A percentile compares a stretch with the other conserved stretches of the same genome.
Evolutionary conservation across 2,797 vertebrate species (phyloP).

Genomic region (Agapornis canus): DNA sequence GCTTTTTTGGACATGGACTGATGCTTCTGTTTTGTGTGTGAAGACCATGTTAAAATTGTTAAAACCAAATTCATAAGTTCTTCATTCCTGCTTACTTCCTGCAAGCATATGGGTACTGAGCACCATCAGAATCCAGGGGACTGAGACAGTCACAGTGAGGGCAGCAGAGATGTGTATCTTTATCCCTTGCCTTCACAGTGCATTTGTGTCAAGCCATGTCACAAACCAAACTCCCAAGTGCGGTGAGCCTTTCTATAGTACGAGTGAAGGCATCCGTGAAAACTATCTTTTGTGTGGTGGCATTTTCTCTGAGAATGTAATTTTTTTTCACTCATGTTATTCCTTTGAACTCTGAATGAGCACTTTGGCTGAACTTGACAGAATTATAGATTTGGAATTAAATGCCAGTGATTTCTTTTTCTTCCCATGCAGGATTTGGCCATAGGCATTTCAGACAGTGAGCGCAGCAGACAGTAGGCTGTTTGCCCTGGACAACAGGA

Average conservation of each 20-base stretch:
- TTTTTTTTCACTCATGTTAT: constrained; percentile 68
- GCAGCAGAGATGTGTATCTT: constrained; percentile 59
- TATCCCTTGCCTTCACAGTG: constrained; percentile 63
- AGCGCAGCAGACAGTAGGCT: not conserved
- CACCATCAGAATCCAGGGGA: not conserved
- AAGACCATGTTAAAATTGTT: not conserved
- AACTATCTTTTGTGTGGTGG: constrained; percentile 50
- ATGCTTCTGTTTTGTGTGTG: not conserved
- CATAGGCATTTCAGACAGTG: not conserved
- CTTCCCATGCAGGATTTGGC: constrained; percentile 39
- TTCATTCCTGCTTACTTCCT: not conserved
- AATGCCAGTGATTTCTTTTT: constrained; percentile 44
- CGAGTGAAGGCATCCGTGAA: constrained; percentile 70
- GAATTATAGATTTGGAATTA: constrained; percentile 44
- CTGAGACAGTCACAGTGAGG: constrained; percentile 16
- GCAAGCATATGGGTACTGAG: not conserved
- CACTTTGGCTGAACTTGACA: constrained; percentile 57
- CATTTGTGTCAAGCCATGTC: constrained; percentile 63
- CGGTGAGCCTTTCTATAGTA: constrained; percentile 66
- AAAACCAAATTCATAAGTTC: not conserved
- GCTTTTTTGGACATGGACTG: not conserved
- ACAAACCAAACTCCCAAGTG: constrained; percentile 67
- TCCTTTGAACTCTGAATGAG: constrained; percentile 66
- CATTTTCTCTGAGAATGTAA: constrained; percentile 65
- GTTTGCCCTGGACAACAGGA: not conserved